Percentiles rank a stretch among this genome's conserved stretches.
Conservation (phyloP, 1,140 invertebrate species). For the Drosophila orosa region DNA sequence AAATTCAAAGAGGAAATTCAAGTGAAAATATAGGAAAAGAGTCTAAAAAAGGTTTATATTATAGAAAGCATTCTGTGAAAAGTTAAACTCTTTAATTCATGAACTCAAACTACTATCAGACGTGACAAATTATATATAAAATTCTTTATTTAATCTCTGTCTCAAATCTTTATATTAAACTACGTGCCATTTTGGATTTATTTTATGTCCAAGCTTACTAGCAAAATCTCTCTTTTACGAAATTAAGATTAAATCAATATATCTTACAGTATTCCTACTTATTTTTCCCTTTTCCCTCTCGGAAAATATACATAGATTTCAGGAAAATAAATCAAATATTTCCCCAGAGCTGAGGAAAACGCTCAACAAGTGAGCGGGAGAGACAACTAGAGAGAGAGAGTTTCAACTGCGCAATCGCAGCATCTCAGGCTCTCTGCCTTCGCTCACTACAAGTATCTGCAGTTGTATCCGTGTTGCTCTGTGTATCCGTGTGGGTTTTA, state of each 20-base stretch:
- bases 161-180: neutral
- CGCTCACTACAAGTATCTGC: constrained; percentile 2
- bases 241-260: neutral
- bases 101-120: neutral
- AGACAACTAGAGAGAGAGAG: neutral
- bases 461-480: constrained; percentile 4
- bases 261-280: too few species aligned
- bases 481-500: constrained; percentile 55
- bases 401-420: constrained; percentile 61
- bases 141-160: neutral
- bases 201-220: neutral
- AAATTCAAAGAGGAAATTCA: neutral
- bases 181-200: neutral
- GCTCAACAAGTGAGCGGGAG: constrained; percentile 36
- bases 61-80: neutral
- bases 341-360: constrained; percentile 19
- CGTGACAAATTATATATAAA: constrained; percentile 1
- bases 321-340: constrained; percentile 30
- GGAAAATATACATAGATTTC: constrained; percentile 46
- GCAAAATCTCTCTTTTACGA: neutral
- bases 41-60: neutral
- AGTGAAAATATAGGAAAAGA: neutral
- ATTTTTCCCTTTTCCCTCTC: neutral
- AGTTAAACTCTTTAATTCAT: neutral
- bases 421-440: constrained; percentile 34